Evolutionary conservation across 2,888 invertebrate species (phyloP), one percentile per base, ranked within the genome.

Genomic region (Lissocephala sabroskyi): DNA sequence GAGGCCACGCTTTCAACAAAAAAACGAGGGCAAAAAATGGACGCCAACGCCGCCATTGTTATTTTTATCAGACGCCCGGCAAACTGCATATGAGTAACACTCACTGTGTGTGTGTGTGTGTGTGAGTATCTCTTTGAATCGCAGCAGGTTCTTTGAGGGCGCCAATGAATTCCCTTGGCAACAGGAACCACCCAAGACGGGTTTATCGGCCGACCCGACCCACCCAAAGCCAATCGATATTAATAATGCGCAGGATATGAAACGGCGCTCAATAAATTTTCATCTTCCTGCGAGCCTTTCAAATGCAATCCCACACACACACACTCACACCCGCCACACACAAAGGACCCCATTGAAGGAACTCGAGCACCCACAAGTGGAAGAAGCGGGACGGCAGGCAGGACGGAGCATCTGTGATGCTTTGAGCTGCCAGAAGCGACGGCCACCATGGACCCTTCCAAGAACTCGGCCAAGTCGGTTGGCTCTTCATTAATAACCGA

Each of bases 191-290:
- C n/a, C n/a, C n/a, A n/a, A n/a, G n/a, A n/a, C n/a, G n/a, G n/a
- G n/a, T n/a, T n/a, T n/a, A n/a, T 55, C 44, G 46, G 49, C 49
- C 41, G 23, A 10, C n/a, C 37, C 13, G 33, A 13, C 33, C 13
- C 41, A 49, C 45, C 18, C 33, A 45, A 29, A 41, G 29, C 49
- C 44, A 76, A 76, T 76, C 68, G 65, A 70, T 70, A 76, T 62
- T 68, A 65, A 65, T 76, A 70, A 73, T 62, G 57, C 60, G 56
- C 57, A 73, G 49, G 74, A 68, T 65, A 65, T 71, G 74, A 74
- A n/a, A 54, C 46, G 55, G 45, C 40, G 56, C 63, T 62, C 77
- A 73, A 76, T 65, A 65, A 56, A 62, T 68, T 59, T 68, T 57
- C 65, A 53, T 56, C n/a, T 59, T 61, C 50, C 47, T 49, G 17